Base-by-base conservation (phyloP, 2,113 vertebrate genomes). In the Cyrtonyx montezumae region DNA sequence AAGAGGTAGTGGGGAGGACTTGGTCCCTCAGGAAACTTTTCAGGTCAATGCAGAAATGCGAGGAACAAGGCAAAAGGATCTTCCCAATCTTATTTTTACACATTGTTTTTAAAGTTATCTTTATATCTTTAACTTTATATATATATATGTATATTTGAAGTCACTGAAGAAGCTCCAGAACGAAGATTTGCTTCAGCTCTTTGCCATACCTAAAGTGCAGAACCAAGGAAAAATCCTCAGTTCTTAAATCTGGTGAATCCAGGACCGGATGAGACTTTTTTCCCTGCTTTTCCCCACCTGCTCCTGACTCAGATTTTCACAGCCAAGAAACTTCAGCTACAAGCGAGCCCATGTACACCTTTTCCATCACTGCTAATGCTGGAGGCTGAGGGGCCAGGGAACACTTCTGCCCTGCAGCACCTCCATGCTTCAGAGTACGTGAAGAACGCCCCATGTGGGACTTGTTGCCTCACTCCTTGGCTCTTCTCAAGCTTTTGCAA, bases 391-490 rank as follows among this genome's bases (percentile, higher is more conserved):
- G 40, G 48, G 1, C 5, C 37, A 71, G 11, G 49, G 23, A 70
- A 28, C 49, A 63, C 17, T 18, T 58, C 37, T 86, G 82, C 43
- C 53, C 82, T 53, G 32, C n/a, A 90, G 23, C 51, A 53, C 5
- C 20, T 37, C 49, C 1, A 0, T 8, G 1, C 45, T 45, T 48
- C 65, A 28, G 34, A 56, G 65, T 6, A 58, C 0, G 0, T 22
- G 73, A 48, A 9, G 76, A 88, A 70, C 23, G 11, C 8, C 25
- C 34, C 1, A 1, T 37, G 6, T 20, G 28, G 28, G 34, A 43
- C 7, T 22, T 46, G 37, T n/a, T 63, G 42, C 67, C 75, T 46
- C 81, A 43, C 11, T 65, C 49, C 8, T 22, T 9, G 46, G n/a
- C 0, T 15, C 25, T 70, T 25, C 61, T 48, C 26, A 37, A 69